A percentile compares a stretch with the other conserved stretches of the same genome.
phyloP scores from a whole-genome alignment of 2,888 invertebrate species.

The Apamea epomidion region DNA sequence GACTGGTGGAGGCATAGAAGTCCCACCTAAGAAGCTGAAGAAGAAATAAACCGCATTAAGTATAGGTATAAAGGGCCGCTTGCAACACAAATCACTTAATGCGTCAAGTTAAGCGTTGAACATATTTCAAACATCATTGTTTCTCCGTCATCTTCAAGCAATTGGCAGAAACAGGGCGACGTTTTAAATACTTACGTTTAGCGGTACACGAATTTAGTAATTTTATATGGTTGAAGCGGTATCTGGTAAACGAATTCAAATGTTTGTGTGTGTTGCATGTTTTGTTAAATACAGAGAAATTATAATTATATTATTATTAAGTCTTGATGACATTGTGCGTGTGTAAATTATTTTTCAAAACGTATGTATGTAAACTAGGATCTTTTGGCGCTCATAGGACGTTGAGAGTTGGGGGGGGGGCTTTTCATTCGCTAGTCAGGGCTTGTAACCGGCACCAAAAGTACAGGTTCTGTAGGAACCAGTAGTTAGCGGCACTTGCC shows the following conservation, averaged over 20 bases:
- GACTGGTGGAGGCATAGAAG: constrained; percentile 71
- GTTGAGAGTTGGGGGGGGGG: too few relatives aligned
- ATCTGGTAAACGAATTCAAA: neutral
- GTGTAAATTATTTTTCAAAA: constrained; percentile 1
- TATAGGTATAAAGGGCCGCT: neutral
- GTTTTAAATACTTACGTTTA: neutral
- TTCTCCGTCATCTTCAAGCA: neutral
- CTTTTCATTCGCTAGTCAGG: neutral
- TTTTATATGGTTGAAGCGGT: neutral
- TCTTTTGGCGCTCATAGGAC: neutral
- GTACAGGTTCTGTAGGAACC: neutral
- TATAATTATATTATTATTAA: neutral
- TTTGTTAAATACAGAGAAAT: neutral
- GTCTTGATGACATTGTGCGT: neutral
- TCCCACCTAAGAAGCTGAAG: constrained; percentile 73
- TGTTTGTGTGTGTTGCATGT: neutral
- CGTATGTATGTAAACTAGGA: neutral
- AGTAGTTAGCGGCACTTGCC: neutral
- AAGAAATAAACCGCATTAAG: constrained; percentile 69
- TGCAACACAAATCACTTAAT: neutral
- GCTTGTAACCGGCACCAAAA: neutral
- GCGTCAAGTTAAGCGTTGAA: neutral
- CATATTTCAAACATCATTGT: neutral
- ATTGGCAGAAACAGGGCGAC: neutral
- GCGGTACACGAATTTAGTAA: neutral